phyloP scores from a whole-genome alignment of 2,888 invertebrate genomes.

The Chelonus formosanus region DNA sequence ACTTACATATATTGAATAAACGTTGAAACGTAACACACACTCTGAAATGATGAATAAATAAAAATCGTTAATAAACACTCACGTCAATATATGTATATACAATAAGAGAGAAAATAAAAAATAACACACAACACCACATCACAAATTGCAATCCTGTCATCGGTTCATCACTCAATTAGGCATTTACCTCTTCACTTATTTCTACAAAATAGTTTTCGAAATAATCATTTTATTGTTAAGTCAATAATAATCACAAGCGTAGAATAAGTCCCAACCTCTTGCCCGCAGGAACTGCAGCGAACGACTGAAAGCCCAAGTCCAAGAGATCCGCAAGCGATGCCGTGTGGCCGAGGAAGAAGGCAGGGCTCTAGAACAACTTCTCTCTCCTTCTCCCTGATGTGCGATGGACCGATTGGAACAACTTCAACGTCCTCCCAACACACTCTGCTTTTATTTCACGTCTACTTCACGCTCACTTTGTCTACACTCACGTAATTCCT shows the following conservation, averaged over 20 bases:
- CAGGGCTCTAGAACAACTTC: conserved; percentile 44
- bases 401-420: conserved; percentile 24
- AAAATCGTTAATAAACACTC: too few relatives aligned
- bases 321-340: conserved; percentile 49
- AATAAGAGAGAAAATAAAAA: too few relatives aligned
- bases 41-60: too few relatives aligned
- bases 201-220: too few relatives aligned
- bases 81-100: too few relatives aligned
- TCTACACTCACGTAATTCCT: not conserved
- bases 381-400: conserved; percentile 32
- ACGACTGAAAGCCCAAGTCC: conserved; percentile 59
- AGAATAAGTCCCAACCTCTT: conserved; percentile 44
- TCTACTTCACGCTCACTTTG: not conserved
- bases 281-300: conserved; percentile 59
- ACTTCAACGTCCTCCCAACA: conserved; percentile 14
- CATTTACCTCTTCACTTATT: too few relatives aligned
- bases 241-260: not conserved
- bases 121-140: too few relatives aligned
- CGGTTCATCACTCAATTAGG: too few relatives aligned
- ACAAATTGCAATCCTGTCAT: too few relatives aligned
- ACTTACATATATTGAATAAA: too few relatives aligned
- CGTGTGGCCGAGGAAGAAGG: conserved; percentile 48
- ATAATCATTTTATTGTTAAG: too few relatives aligned
- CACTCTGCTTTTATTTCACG: conserved; percentile 7
- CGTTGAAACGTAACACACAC: too few relatives aligned